phyloP scores from a whole-genome alignment of 30 jellyfish, hydroid and myxozoan genomes.

The Mastigias papua region DNA sequence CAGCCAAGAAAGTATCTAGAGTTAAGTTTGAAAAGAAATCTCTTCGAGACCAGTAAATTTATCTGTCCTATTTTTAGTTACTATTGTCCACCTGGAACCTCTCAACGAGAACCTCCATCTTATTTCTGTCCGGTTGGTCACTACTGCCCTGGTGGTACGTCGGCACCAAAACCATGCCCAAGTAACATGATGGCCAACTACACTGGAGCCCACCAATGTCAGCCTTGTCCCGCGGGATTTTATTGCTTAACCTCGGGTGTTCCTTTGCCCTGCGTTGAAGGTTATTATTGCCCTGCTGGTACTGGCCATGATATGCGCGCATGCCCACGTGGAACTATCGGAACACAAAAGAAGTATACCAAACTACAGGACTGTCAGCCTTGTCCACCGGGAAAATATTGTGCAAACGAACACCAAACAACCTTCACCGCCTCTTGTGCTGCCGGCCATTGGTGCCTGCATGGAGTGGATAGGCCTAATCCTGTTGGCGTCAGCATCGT shows the following conservation, averaged over 20 bases:
- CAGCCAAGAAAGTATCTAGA: too few species aligned
- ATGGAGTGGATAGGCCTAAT: conserved; percentile 93
- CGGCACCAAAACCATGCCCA: conserved; percentile 97
- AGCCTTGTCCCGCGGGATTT: conserved; percentile 98
- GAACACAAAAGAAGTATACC: conserved; percentile 74
- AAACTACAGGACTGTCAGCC: conserved; percentile 88
- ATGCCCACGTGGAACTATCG: conserved; percentile 99
- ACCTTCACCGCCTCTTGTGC: conserved; percentile 88
- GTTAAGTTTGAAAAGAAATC: background rate
- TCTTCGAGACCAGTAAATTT: background rate
- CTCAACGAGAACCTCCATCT: conserved; percentile 83
- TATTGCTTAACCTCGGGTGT: conserved; percentile 91
- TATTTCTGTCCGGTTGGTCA: conserved; percentile 86
- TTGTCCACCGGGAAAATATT: conserved; percentile 97
- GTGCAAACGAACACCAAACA: conserved; percentile 75
- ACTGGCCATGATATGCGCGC: conserved; percentile 93
- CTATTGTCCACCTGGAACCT: conserved; percentile 93
- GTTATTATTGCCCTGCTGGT: conserved; percentile 97
- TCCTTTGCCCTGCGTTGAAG: conserved; percentile 87
- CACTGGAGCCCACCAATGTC: conserved; percentile 89
- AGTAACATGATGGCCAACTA: conserved; percentile 93
- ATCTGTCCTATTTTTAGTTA: conserved; percentile 45
- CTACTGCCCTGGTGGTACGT: conserved; percentile 97
- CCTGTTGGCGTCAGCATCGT: conserved; percentile 86
- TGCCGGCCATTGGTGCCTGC: conserved; percentile 94